These are phyloP conservation scores for Propithecus perrieri DNA, from an alignment of 2,797 vertebrate species.

Conservation along the genomic window DNA sequence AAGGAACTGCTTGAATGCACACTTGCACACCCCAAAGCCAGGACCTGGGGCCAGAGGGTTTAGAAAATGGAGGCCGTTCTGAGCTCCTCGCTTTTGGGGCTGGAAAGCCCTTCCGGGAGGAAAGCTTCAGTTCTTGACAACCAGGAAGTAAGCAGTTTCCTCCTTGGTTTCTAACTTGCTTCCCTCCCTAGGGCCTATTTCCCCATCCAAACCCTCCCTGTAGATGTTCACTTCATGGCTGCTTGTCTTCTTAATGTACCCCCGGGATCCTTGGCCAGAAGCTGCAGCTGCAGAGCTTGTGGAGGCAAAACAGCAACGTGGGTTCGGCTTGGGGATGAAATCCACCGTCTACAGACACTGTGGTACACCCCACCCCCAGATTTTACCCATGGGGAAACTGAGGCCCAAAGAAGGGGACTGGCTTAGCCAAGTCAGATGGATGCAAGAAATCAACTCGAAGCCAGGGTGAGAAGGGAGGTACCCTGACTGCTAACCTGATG, in stretches of 20 bases:
- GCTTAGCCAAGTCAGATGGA: background rate
- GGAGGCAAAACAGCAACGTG: background rate
- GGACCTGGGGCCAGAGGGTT: background rate
- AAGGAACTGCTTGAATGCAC: slow-evolving; percentile 25
- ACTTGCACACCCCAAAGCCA: background rate
- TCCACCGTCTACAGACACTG: background rate
- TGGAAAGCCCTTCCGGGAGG: background rate
- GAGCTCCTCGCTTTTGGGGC: background rate
- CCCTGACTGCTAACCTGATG: background rate
- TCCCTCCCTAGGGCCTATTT: slow-evolving; percentile 46
- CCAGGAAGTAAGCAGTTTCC: slow-evolving; percentile 45
- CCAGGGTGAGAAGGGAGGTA: background rate
- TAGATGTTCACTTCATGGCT: slow-evolving; percentile 45
- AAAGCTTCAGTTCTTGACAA: slow-evolving; percentile 45
- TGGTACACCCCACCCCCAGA: background rate
- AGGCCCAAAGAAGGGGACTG: background rate
- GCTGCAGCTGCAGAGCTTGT: background rate
- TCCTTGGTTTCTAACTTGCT: slow-evolving; percentile 47
- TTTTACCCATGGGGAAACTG: slow-evolving; percentile 17
- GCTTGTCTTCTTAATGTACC: slow-evolving; percentile 60
- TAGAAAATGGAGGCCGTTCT: background rate
- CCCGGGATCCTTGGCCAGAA: slow-evolving; percentile 22
- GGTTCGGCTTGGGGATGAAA: slow-evolving; percentile 31
- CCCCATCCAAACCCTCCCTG: slow-evolving; percentile 50
- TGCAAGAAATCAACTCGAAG: background rate